Percentiles rank a stretch among this genome's conserved stretches.
phyloP scores from a whole-genome alignment of 2,113 vertebrate genomes.

The Pithys albifrons region DNA sequence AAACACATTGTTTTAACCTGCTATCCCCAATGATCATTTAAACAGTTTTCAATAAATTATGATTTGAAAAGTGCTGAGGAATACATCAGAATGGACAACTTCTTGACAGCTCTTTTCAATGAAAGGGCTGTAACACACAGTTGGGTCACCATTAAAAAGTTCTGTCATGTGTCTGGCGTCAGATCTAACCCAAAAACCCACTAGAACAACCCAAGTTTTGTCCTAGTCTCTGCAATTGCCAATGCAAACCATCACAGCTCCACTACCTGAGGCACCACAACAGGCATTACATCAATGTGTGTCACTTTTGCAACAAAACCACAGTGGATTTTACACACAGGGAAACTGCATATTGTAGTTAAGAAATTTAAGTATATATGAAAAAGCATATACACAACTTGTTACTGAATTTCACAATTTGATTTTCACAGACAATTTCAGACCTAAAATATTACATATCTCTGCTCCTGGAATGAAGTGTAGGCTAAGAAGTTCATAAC shows the following conservation, averaged over 20 bases:
- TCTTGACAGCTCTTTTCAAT: fast-evolving
- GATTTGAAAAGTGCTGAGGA: neutral
- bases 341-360: fast-evolving
- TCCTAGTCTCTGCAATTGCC: neutral
- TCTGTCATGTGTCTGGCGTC: neutral
- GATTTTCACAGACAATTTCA: neutral
- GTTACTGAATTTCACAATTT: neutral
- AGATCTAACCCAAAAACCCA: neutral
- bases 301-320: fast-evolving
- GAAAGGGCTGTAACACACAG: neutral
- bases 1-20: neutral
- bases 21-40: no score
- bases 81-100: fast-evolving
- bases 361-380: fast-evolving
- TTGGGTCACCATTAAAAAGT: neutral
- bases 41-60: neutral
- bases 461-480: neutral
- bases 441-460: fast-evolving
- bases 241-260: fast-evolving
- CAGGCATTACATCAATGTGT: fast-evolving
- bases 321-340: neutral
- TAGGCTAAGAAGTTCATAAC: fast-evolving
- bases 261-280: neutral
- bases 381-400: neutral
- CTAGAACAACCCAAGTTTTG: neutral